These are phyloP conservation scores for Dryobotodes eremita DNA, from an alignment of 2,888 invertebrate genomes.

Conservation along the genomic window DNA sequence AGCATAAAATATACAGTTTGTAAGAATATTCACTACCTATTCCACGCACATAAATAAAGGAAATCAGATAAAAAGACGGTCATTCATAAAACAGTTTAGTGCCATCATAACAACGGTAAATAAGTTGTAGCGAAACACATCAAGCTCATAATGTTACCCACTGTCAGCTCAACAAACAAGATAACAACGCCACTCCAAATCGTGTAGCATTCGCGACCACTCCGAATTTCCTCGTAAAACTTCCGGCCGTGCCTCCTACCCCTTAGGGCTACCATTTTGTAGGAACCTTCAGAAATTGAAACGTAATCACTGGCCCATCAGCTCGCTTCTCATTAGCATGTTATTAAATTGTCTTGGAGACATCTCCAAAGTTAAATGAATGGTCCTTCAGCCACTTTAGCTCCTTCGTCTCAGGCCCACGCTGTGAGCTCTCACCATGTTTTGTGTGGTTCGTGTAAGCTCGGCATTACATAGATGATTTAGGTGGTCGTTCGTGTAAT, in stretches of 20 bases:
- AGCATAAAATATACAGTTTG: not conserved
- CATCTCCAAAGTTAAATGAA: conserved; percentile 34
- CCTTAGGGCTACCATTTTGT: conserved; percentile 23
- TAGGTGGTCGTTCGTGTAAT: conserved; percentile 44
- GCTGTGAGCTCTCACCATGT: conserved; percentile 16
- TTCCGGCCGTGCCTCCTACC: not conserved
- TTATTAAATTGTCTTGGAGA: conserved; percentile 64
- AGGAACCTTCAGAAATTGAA: conserved; percentile 60
- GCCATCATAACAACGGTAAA: conserved; percentile 26
- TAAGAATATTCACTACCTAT: not conserved
- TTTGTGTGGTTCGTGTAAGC: conserved; percentile 47
- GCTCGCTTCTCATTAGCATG: conserved; percentile 68
- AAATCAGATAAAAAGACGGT: conserved; percentile 13
- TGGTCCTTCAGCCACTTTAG: conserved; percentile 2
- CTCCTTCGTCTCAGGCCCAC: not conserved
- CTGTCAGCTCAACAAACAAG: conserved; percentile 27
- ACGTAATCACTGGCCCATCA: conserved; percentile 57
- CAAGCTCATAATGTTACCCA: conserved; percentile 26
- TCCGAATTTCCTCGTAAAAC: conserved; percentile 39
- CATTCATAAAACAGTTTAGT: conserved; percentile 22
- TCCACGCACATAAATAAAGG: not conserved
- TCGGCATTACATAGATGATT: conserved; percentile 44
- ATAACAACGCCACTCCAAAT: conserved; percentile 25
- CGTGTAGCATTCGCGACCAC: conserved; percentile 16
- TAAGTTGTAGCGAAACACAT: conserved; percentile 28